Base-by-base conservation (phyloP, 1,140 invertebrate genomes). In the Drosophila dunni region DNA sequence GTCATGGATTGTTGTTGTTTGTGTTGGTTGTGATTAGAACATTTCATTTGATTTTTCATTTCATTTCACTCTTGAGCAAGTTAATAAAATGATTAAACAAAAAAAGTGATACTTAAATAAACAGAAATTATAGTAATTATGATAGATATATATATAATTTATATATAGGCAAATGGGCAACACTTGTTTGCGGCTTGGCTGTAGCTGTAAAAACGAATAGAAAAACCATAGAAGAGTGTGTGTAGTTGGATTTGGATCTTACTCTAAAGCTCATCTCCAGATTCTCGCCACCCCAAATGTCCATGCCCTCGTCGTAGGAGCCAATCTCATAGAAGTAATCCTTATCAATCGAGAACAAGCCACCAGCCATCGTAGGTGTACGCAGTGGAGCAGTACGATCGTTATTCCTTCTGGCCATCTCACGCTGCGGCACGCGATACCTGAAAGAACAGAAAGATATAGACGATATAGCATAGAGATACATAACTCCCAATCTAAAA, bases 261-360 rank as follows among this genome's bases (percentile, higher is more conserved):
- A 99, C 98, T 95, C 98, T 95, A 93, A 99, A 99, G 73, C 98
- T 99, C 97, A 99, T 99, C 94, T 99, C 99, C 38, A 99, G 94
- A 94, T 99, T 99, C 93, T 99, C 98, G 65, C 98, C 99, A 34
- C 98, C 99, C 99, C 98, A 99, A 78, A 99, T 99, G 92, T 99
- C 98, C 98, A 99, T 99, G 79, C 98, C 98, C 93, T 98, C 96
- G 93, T 99, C 99, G 92, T 99, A 99, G 29, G 97, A 96, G 13
- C 99, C 99, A 64, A 99, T 94, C 94, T 98, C 96, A 92, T 98
- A 98, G 94, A 99, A 99, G 93, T 99, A 99, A 9, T 99, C 96
- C 90, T 96, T 96, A 91, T 99, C 98, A 70, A 99, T 99, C 24
- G 98, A 96, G 93, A 99, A 99, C 24, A 99, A 92, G 3, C 99